Evolutionary conservation across 2,888 invertebrate genomes (phyloP), one percentile per base, ranked within the genome.

Genomic region (Oscheius sp.): DNA sequence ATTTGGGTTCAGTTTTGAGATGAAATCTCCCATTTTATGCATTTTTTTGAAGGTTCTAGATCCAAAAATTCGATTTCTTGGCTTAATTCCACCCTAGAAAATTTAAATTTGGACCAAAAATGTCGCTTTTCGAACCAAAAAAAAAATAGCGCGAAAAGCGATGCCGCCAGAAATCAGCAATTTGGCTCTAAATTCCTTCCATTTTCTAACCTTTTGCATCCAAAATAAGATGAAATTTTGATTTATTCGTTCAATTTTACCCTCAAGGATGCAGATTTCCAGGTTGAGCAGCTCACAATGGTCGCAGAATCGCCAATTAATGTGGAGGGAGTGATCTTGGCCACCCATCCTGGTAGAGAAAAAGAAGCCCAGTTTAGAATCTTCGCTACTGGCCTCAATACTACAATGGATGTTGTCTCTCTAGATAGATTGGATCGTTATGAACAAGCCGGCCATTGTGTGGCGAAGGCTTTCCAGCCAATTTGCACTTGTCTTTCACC

Each of bases 401-500:
- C 29, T 2, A 17, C 33, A 3, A 20, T 53, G 20, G 53, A 53
- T 3, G 29, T 53, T 12, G 15, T 53, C 33, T 33, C 29, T 2
- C 31, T 53, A 17, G 53, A 53, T 53, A 27, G 53, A n/a, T 15
- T 53, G 20, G 53, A 53, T 27, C 29, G 53, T 4, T 53, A 53
- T 20, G 53, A 31, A 17, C n/a, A 27, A 6, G 31, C 15, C 20
- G 53, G 53, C 15, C 17, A 33, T n/a, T 53, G 53, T 53, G 53
- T 31, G 3, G 27, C 15, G 17, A 53, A 33, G 53, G n/a, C 53
- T 33, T 53, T 53, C n/a, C 53, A 31, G 15, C 17, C 53, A 2
- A 29, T 53, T 53, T 53, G 53, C 31, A 33, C 29, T 5, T 53
- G 53, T 53, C 15, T 46, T 8, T 46, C 10, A 46, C 37, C n/a